phyloP scores from a whole-genome alignment of 1,140 invertebrate genomes.

The Hestina assimilis region DNA sequence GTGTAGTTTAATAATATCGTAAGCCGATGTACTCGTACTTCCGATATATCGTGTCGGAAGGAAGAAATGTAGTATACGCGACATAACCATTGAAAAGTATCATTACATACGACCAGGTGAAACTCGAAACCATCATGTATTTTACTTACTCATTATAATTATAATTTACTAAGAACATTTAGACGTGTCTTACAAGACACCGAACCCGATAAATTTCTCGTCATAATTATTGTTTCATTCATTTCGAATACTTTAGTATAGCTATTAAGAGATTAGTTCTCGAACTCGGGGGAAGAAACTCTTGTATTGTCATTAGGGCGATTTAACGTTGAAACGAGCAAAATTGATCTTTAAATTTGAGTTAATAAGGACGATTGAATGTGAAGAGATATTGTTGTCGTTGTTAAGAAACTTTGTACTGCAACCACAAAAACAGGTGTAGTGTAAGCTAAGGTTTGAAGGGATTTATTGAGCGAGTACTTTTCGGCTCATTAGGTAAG shows the following conservation, averaged over 20 bases:
- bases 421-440: conserved; percentile 51
- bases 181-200: not conserved
- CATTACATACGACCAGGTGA: too few relatives aligned
- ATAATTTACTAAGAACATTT: not conserved
- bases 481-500: conserved; percentile 35
- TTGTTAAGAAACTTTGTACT: conserved; percentile 24
- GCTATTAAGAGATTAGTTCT: conserved; percentile 52
- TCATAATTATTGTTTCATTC: conserved; percentile 14
- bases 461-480: conserved; percentile 38
- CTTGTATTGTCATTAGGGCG: conserved; percentile 28
- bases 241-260: conserved; percentile 32
- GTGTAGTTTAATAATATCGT: too few relatives aligned
- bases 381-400: conserved; percentile 17
- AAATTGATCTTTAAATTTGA: conserved; percentile 10
- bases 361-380: conserved; percentile 2
- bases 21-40: too few relatives aligned
- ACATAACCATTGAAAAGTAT: too few relatives aligned
- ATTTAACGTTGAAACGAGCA: not conserved
- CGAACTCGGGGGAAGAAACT: conserved; percentile 37
- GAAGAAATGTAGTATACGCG: too few relatives aligned
- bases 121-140: too few relatives aligned
- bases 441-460: conserved; percentile 29
- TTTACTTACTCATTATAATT: not conserved
- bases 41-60: too few relatives aligned
- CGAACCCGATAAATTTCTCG: conserved; percentile 8